Evolutionary conservation across 2,113 vertebrate genomes (phyloP), one percentile per base, ranked within the genome.

Genomic region (Boulengeromyrus knoepffleri): DNA sequence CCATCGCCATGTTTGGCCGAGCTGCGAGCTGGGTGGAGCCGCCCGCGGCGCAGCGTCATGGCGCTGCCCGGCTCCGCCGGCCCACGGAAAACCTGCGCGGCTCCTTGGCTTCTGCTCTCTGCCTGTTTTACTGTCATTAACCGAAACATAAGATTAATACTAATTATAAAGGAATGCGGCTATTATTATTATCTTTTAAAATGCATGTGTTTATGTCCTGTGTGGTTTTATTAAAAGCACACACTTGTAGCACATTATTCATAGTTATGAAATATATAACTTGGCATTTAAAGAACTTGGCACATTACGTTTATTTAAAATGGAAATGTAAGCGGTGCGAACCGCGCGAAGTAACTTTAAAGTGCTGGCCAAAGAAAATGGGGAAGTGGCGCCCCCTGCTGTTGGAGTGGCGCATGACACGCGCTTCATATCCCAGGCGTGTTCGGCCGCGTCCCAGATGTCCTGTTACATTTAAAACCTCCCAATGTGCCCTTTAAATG

Each of bases 1-100:
- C 53, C 42, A 90, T 10, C 89, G 89, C 89, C 89, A 90, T 90
- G 89, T 90, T 90, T 47, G 50, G 80, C 50, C 85, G 85, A n/a
- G 83, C 27, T 87, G 24, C 13, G 24, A 46, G 83, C 31, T 46
- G 74, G 89, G 84, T 86, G 84, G 80, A 90, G 89, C 42, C 74
- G 74, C 74, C 80, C 52, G 52, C 56, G 89, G 24, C 36, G 74
- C 74, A 83, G 80, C 42, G 89, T 58, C 49, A 52, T 70, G 36
- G 90, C 36, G 45, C 45, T 39, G 52, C 87, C 15, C 86, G 31
- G 49, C 86, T 39, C 86, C 19, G 36, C 15, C 31, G 5, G 31
- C 70, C 36, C 36, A 12, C n/a, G 62, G 56, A 62, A 56, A 56
- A 62, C 56, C 56, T 62, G 56, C 56, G 56, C 56, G 56, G 56